Base-by-base conservation (phyloP, 2,113 vertebrate species). In the Psophia crepitans region DNA sequence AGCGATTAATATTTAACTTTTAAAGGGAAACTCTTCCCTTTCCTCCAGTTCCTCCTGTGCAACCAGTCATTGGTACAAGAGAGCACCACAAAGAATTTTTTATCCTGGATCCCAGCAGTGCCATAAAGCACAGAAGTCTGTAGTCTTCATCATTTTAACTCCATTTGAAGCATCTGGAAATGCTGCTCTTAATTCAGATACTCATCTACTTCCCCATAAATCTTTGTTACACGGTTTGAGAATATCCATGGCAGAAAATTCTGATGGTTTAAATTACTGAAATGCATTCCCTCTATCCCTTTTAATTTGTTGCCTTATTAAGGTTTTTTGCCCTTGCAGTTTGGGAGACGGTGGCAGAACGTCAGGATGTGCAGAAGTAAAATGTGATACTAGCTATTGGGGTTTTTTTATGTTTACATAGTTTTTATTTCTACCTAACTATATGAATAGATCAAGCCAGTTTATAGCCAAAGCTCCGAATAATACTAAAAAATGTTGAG, bases 201-300 rank as follows among this genome's bases (percentile, higher is more conserved):
- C 19, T 46, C 32, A 35, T 35, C 43, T 46, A 64, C 70, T 71
- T 83, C 56, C 68, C 14, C 14, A 69, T 27, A 84, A 65, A 43
- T 1, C 3, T 70, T 49, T 69, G 30, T 64, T 51, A 86, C 6
- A 69, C 0, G 0, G 81, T 73, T 84, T 77, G 24, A 87, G 9
- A 84, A 39, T 9, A 87, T 19, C 46, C 9, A 41, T 7, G 26
- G 17, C 26, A 89, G n/a, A 83, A 85, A 80, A 84, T 18, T 14
- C 11, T n/a, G 7, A 16, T 24, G 13, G 41, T 78, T 85, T 69
- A 56, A 69, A 44, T 53, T 73, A 37, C 0, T 57, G 41, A 87
- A 70, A 57, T n/a, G 8, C 7, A 54, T 70, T 75, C 19, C 14
- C n/a, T 76, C 35, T 48, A 19, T 26, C 14, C 14, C 21, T 53